A percentile compares a stretch with the other conserved stretches of the same genome.
phyloP scores from a whole-genome alignment of 2,888 invertebrate genomes.

The Acleris sparsana region DNA sequence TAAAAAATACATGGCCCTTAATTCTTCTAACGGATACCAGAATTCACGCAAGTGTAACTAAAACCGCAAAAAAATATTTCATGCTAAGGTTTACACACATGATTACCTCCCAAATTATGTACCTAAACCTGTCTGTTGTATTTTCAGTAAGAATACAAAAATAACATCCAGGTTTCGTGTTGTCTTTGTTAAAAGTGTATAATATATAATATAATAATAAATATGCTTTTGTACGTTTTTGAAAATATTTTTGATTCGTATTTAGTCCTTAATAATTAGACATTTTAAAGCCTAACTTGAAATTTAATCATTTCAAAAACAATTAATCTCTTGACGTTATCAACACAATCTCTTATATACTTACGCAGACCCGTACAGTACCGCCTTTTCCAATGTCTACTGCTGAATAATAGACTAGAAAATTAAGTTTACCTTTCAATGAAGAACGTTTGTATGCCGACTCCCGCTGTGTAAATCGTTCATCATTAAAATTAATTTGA shows the following conservation, averaged over 20 bases:
- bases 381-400: constrained; percentile 44
- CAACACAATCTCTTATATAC: constrained; percentile 4
- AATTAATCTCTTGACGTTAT: not conserved
- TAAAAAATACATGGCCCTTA: constrained; percentile 13
- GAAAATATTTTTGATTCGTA: no score
- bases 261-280: no score
- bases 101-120: constrained; percentile 30
- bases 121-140: constrained; percentile 6
- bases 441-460: constrained; percentile 43
- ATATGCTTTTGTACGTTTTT: not conserved
- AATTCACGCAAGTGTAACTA: constrained; percentile 20
- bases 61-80: constrained; percentile 19
- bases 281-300: no score
- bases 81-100: constrained; percentile 14
- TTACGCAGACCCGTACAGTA: constrained; percentile 26
- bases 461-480: constrained; percentile 64
- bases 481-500: constrained; percentile 81
- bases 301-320: no score
- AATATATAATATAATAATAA: no score
- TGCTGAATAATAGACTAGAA: constrained; percentile 52
- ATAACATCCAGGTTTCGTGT: constrained; percentile 8
- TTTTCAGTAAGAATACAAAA: constrained; percentile 25
- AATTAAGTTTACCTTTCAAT: constrained; percentile 56
- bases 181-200: no score
- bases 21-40: constrained; percentile 8